Evolutionary conservation across 2,888 invertebrate genomes (phyloP).

Genomic region (Keiferia lycopersicella): DNA sequence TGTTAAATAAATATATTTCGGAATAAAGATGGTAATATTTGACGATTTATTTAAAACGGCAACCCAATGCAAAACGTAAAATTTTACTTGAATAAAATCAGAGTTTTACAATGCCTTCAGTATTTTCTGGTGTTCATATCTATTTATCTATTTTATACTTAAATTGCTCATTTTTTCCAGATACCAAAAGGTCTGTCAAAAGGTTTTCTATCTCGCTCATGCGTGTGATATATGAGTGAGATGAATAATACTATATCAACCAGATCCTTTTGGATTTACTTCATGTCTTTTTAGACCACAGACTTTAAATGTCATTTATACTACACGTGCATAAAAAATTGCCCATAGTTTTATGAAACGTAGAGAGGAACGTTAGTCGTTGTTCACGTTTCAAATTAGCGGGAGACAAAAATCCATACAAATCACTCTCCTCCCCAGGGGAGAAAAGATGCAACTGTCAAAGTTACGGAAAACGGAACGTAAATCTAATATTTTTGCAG

Average conservation of each 20-base stretch:
- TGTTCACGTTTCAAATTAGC: no score
- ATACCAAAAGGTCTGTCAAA: conserved; percentile 3
- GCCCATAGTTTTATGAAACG: no score
- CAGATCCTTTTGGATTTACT: neutral
- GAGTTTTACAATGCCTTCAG: conserved; percentile 34
- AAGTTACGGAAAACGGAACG: no score
- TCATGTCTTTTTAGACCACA: neutral
- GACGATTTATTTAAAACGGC: conserved; percentile 6
- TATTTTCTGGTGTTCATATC: neutral
- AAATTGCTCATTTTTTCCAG: neutral
- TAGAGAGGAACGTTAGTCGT: no score
- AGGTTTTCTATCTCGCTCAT: neutral
- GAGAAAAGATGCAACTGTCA: no score
- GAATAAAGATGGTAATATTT: neutral
- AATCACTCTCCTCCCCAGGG: no score
- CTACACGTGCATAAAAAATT: no score
- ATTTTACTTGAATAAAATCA: conserved; percentile 42
- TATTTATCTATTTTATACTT: neutral
- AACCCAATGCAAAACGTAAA: conserved; percentile 34
- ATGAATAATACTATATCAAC: neutral
- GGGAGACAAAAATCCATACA: no score
- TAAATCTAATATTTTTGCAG: no score
- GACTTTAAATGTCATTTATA: neutral
- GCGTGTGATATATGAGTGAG: neutral
- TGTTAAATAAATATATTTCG: no score